Base-by-base conservation (phyloP, 2,113 vertebrate genomes). In the Psammodynastes pulverulentus region DNA sequence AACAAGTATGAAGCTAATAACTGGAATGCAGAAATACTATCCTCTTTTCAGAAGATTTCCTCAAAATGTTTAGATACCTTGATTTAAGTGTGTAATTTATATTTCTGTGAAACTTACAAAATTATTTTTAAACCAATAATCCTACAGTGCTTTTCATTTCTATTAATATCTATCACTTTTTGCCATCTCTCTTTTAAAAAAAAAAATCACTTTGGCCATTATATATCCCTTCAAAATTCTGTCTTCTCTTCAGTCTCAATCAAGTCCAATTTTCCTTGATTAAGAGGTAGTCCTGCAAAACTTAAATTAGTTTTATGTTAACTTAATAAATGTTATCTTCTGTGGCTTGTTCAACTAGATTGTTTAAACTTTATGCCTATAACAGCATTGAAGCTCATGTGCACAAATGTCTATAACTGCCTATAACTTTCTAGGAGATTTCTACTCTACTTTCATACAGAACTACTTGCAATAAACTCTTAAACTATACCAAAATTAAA, bases 131-230 rank as follows among this genome's bases (percentile, higher is more conserved):
- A 79, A 39, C 49, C 8, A 46, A 0, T 88, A 95, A 94, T 93
- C 52, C 62, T 87, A 67, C 51, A 84, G 54, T 24, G 0, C 17
- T 90, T 0, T 87, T 34, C n/a, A 89, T 92, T 52, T 92, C 52
- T 94, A 89, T 93, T 84, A 24, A 93, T 87, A 62, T 13, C 87
- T 91, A 46, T 10, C 87, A 87, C 21, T 90, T 26, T 86, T 1
- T 9, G 15, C 19, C 86, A 56, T 45, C 19, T 91, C 23, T 93
- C 89, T 56, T 92, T 49, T 9, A 10, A 96, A 94, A 79, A 94
- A 79, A 26, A 62, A 90, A 92, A 84, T 89, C 17, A 87, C 0
- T 4, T 90, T 17, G 92, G 23, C 5, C 21, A 26, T 3, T 87
- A 19, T 54, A 21, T 29, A 8, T 5, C 15, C 17, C 72, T 21